These are phyloP conservation scores for Contarinia nasturtii DNA, from an alignment of 1,140 invertebrate species.

Conservation along the genomic window DNA sequence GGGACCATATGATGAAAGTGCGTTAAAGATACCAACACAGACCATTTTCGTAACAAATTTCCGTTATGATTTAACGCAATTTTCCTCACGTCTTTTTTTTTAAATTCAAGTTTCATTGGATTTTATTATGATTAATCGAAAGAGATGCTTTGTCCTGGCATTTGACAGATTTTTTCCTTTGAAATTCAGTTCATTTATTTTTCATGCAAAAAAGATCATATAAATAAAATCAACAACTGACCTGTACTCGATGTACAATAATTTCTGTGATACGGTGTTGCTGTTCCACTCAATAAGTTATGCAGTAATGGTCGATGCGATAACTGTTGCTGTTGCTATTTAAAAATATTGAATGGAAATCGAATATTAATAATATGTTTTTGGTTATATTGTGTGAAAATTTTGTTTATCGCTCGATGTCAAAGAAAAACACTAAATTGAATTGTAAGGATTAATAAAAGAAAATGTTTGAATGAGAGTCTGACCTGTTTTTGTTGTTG, in stretches of 20 bases:
- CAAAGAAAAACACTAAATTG: too few species aligned
- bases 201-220: too few species aligned
- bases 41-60: too few species aligned
- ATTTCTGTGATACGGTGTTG: conserved; percentile 21
- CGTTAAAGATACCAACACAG: too few species aligned
- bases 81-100: too few species aligned
- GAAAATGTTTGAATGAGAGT: not conserved
- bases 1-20: too few species aligned
- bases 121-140: too few species aligned
- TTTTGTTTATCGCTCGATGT: too few species aligned
- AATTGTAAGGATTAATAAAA: too few species aligned
- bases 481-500: conserved; percentile 11
- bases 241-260: conserved; percentile 24
- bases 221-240: conserved; percentile 11
- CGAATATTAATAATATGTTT: conserved; percentile 2
- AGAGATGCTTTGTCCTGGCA: not conserved
- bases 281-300: conserved; percentile 21
- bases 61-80: too few species aligned
- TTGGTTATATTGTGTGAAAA: not conserved
- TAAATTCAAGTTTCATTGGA: too few species aligned
- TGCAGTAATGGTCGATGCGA: conserved; percentile 22
- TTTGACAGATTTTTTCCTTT: not conserved
- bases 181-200: not conserved
- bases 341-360: not conserved
- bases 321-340: conserved; percentile 3